phyloP scores from a whole-genome alignment of 2,888 invertebrate genomes.

The Brenthis ino region DNA sequence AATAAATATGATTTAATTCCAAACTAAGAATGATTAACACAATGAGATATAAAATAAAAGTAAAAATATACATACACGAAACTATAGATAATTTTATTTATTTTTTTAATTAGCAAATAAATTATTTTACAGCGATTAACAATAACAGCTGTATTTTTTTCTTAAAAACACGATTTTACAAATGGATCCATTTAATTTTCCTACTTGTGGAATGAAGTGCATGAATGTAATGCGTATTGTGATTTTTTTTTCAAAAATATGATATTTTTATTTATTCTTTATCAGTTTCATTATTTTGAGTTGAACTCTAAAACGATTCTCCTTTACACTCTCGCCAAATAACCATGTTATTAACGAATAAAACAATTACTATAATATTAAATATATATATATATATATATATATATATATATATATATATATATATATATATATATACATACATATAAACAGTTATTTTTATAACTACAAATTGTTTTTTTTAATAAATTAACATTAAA shows the following conservation, averaged over 20 bases:
- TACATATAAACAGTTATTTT: background rate
- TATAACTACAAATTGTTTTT: background rate
- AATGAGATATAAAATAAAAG: too few relatives aligned
- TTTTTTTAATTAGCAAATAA: slow-evolving; percentile 3
- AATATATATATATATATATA: slow-evolving; percentile 1
- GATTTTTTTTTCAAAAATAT: slow-evolving; percentile 42
- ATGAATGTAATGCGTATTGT: slow-evolving; percentile 40
- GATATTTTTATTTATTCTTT: slow-evolving; percentile 31
- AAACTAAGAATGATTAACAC: slow-evolving; percentile 37
- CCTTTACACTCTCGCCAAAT: slow-evolving; percentile 26
- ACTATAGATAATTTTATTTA: slow-evolving; percentile 23
- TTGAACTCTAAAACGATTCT: slow-evolving; percentile 49
- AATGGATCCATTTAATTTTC: slow-evolving; percentile 42
- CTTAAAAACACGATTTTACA: slow-evolving; percentile 13
- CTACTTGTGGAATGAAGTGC: slow-evolving; percentile 69
- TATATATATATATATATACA: background rate
- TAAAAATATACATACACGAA: slow-evolving; percentile 29
- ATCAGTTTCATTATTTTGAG: slow-evolving; percentile 34
- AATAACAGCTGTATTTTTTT: slow-evolving; percentile 1
- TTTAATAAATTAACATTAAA: too few relatives aligned
- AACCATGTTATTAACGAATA: slow-evolving; percentile 8
- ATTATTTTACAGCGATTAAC: background rate
- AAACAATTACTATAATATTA: slow-evolving; percentile 11
- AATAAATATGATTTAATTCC: slow-evolving; percentile 42
- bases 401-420: background rate